Percentiles rank a stretch among this genome's conserved stretches.
Evolutionary conservation across 2,888 invertebrate genomes (phyloP).

Genomic region (Ennomos quercinarius): DNA sequence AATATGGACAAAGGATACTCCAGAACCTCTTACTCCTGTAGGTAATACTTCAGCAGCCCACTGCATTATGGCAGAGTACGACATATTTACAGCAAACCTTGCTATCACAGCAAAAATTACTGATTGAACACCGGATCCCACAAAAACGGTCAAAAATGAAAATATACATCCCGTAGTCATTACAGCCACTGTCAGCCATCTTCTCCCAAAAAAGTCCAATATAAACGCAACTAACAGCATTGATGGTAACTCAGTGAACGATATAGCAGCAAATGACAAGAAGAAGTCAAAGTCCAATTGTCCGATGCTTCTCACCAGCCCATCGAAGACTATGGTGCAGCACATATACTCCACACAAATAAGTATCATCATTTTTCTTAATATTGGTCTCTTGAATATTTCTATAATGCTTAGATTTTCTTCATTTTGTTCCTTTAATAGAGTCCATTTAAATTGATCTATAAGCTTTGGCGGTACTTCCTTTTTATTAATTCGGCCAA

Average conservation of each 20-base stretch:
- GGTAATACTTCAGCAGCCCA: conserved; percentile 68
- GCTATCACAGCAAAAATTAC: conserved; percentile 61
- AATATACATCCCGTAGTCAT: conserved; percentile 55
- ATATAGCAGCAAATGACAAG: conserved; percentile 63
- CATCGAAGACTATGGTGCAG: conserved; percentile 61
- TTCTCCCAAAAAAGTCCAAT: conserved; percentile 63
- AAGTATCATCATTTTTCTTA: conserved; percentile 57
- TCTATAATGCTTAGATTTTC: conserved; percentile 52
- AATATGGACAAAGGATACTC: conserved; percentile 60
- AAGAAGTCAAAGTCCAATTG: conserved; percentile 63
- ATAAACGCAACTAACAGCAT: conserved; percentile 59
- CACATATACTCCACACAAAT: conserved; percentile 61
- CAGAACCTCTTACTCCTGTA: conserved; percentile 62
- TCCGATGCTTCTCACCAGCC: conserved; percentile 59
- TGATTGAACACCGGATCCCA: conserved; percentile 51
- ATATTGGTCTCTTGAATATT: conserved; percentile 56
- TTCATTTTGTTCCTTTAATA: conserved; percentile 43
- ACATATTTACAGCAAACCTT: conserved; percentile 64
- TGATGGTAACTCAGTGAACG: conserved; percentile 64
- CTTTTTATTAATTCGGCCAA: conserved; percentile 62
- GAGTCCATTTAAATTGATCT: conserved; percentile 55
- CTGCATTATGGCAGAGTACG: conserved; percentile 55
- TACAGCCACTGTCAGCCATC: conserved; percentile 57
- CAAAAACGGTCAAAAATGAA: conserved; percentile 54
- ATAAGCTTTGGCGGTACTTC: conserved; percentile 57